Evolutionary conservation across 2,797 vertebrate genomes (phyloP).

Genomic region (Channallabes apus): DNA sequence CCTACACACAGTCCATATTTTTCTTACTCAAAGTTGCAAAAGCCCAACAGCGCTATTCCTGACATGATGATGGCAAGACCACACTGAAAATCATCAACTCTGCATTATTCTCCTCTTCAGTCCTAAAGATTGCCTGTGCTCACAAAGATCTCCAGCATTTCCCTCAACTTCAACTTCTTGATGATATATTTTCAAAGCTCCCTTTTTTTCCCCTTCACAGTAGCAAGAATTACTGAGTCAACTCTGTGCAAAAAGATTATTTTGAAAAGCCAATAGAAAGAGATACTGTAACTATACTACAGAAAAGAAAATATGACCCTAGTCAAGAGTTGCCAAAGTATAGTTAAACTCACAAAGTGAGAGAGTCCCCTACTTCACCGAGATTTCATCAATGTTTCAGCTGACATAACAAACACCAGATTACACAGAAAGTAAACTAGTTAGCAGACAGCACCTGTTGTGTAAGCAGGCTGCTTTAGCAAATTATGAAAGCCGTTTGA

Average conservation of each 20-base stretch:
- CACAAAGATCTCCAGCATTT: constrained; percentile 53
- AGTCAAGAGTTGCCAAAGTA: not conserved
- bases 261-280: not conserved
- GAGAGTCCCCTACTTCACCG: constrained; percentile 33
- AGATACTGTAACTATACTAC: not conserved
- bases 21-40: constrained; percentile 29
- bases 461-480: constrained; percentile 48
- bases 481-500: constrained; percentile 47
- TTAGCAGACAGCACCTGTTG: constrained; percentile 42
- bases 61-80: constrained; percentile 31
- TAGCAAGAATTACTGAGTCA: not conserved
- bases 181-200: not conserved
- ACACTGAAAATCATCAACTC: constrained; percentile 52
- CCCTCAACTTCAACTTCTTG: constrained; percentile 1
- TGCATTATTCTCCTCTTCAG: constrained; percentile 54
- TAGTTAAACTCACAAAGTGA: not conserved
- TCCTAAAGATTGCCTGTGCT: constrained; percentile 37
- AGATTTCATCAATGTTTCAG: constrained; percentile 58
- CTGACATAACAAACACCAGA: constrained; percentile 55
- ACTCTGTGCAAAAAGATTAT: not conserved
- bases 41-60: constrained; percentile 28
- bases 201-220: not conserved
- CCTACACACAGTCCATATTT: not conserved
- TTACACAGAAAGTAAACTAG: constrained; percentile 9
- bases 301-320: not conserved